Base-by-base conservation (phyloP, 2,113 vertebrate species). In the Menidia beryllina region DNA sequence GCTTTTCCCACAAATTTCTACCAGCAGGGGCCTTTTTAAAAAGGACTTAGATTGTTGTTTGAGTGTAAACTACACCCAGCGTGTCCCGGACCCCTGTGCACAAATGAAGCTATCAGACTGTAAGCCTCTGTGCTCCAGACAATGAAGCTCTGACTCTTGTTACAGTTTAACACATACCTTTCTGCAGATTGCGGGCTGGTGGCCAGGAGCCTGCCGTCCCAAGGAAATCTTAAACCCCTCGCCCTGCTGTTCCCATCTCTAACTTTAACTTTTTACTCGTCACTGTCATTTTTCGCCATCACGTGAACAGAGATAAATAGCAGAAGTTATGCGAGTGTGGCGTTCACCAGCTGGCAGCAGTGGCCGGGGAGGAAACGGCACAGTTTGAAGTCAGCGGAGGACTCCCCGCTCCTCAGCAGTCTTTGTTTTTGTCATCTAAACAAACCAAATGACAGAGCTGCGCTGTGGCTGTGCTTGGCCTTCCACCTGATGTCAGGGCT, bases 1-100 rank as follows among this genome's bases (percentile, higher is more conserved):
- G 77, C 59, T 53, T 86, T 90, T 85, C 86, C 86, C 86, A 87
- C 75, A 84, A 81, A 52, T 53, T 76, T 84, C 60, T 65, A 55
- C 56, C 60, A 71, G 65, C 56, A 58, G 72, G 74, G 69, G 8
- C 1, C 12, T 64, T 66, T 25, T 60, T 49, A 73, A 71, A 62
- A 61, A 38, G 15, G 21, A 38, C 24, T 58, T 34, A 49, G 69
- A 39, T 80, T 82, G 68, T 71, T 81, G 72, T 81, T 81, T 54
- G 20, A 83, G 60, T 64, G 86, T 85, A 86, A 84, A 52, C 55
- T 83, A 64, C 84, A 63, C 52, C 60, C 13, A 34, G 60, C 30
- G 54, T 62, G 67, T 71, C 68, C 61, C 65, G 49, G 77, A 64
- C 36, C 62, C 72, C 63, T 60, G 47, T 55, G 82, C n/a, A 77